These are phyloP conservation scores for Carcharodon carcharias DNA, from an alignment of 2,797 vertebrate genomes.

Conservation along the genomic window DNA sequence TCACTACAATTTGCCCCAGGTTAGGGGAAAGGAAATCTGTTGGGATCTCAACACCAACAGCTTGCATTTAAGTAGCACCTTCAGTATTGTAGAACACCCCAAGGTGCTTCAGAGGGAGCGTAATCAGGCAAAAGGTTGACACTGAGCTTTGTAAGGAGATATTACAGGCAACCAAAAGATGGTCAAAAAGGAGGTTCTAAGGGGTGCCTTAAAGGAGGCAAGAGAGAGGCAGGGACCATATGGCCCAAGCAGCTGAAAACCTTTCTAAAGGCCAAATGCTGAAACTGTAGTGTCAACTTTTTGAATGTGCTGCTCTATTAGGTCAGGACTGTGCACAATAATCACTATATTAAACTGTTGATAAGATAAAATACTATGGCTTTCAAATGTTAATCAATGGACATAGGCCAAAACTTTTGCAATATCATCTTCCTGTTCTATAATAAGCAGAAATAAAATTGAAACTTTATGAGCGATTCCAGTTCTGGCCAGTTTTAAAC, in stretches of 20 bases:
- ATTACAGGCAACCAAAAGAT: not conserved
- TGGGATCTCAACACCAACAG: too few relatives aligned
- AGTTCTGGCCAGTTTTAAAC: not conserved
- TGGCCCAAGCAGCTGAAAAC: not conserved
- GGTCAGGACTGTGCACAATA: not conserved
- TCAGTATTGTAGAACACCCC: not conserved
- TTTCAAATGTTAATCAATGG: not conserved
- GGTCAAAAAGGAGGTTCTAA: not conserved
- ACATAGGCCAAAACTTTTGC: not conserved
- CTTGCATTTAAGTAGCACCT: not conserved
- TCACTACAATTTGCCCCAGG: not conserved
- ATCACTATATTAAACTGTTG: not conserved
- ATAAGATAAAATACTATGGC: constrained; percentile 5
- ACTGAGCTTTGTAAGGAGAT: too few relatives aligned
- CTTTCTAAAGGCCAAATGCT: not conserved
- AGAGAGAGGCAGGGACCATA: not conserved
- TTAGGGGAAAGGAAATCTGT: not conserved
- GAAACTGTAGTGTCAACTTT: not conserved
- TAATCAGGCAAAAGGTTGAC: not conserved
- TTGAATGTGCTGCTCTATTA: not conserved
- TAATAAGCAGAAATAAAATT: not conserved
- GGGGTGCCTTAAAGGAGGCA: too few relatives aligned
- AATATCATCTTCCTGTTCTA: not conserved
- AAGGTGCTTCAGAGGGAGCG: not conserved
- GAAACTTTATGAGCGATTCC: not conserved